A percentile compares a stretch with the other conserved stretches of the same genome.
Evolutionary conservation across 2,888 invertebrate genomes (phyloP).

Genomic region (Celastrina argiolus): DNA sequence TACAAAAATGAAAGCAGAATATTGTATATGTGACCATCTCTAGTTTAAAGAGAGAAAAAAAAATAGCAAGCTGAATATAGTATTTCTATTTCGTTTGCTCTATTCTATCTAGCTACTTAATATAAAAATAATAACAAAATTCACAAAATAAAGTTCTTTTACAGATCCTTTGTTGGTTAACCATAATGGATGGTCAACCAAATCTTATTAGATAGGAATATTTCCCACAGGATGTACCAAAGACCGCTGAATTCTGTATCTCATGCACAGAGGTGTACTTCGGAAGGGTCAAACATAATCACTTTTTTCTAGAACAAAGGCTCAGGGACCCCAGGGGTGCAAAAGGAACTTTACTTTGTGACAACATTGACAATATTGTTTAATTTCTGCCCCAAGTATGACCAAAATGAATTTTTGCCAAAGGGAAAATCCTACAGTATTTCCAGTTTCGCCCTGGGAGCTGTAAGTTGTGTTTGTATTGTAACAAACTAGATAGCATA

Average conservation of each 20-base stretch:
- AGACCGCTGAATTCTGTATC: neutral
- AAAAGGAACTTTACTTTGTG: neutral
- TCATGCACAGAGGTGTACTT: neutral
- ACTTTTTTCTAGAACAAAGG: neutral
- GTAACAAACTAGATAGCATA: too few relatives aligned
- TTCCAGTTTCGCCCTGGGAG: neutral
- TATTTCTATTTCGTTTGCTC: too few relatives aligned
- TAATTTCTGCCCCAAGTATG: neutral
- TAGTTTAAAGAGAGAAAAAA: too few relatives aligned
- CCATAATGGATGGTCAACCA: neutral
- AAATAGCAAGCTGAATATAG: too few relatives aligned
- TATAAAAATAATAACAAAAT: too few relatives aligned
- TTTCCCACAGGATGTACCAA: neutral
- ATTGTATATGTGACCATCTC: too few relatives aligned
- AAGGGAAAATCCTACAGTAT: neutral
- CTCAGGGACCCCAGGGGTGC: neutral
- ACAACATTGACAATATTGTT: neutral
- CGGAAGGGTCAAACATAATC: neutral
- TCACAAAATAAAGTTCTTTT: too few relatives aligned
- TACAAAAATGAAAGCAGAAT: too few relatives aligned
- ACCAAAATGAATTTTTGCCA: neutral
- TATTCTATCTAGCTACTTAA: too few relatives aligned
- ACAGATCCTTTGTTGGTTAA: too few relatives aligned
- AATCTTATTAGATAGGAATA: neutral
- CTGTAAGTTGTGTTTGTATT: neutral